Evolutionary conservation across 2,113 vertebrate species (phyloP).

Genomic region (Ascaphus truei): DNA sequence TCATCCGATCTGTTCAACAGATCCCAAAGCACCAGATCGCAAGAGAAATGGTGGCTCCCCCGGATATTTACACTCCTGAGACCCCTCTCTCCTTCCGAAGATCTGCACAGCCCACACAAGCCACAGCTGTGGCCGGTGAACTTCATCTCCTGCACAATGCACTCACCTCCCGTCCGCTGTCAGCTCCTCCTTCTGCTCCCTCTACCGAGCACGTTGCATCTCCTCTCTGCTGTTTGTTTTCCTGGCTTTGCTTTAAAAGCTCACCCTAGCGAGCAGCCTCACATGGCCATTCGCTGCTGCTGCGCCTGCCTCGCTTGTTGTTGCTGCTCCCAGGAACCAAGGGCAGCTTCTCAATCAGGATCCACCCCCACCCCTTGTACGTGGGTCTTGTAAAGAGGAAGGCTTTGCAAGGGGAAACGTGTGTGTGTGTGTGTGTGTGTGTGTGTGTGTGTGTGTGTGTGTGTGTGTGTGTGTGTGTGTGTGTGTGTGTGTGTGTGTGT

Average conservation of each 20-base stretch:
- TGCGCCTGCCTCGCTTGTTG: conserved; percentile 11
- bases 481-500: not conserved
- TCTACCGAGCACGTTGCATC: not conserved
- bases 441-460: not conserved
- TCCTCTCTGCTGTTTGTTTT: not conserved
- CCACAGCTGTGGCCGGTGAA: not conserved
- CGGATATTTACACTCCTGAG: too few species aligned
- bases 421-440: not conserved
- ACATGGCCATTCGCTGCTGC: conserved; percentile 21
- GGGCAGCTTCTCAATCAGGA: conserved; percentile 27
- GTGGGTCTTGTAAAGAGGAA: conserved; percentile 24
- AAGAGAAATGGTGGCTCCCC: too few species aligned
- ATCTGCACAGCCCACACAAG: conserved; percentile 36
- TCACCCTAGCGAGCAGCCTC: conserved; percentile 1
- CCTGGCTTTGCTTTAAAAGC: not conserved
- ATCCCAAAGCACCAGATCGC: too few species aligned
- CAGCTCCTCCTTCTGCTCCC: not conserved
- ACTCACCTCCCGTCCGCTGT: conserved; percentile 30
- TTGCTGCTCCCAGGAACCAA: conserved; percentile 29
- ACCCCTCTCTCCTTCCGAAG: conserved; percentile 40
- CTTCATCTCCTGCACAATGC: not conserved
- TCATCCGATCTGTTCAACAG: too few species aligned
- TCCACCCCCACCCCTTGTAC: conserved; percentile 25
- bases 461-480: not conserved
- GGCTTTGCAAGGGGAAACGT: not conserved